Conservation (phyloP, 1,140 invertebrate genomes). For the Meteorus sp. region DNA sequence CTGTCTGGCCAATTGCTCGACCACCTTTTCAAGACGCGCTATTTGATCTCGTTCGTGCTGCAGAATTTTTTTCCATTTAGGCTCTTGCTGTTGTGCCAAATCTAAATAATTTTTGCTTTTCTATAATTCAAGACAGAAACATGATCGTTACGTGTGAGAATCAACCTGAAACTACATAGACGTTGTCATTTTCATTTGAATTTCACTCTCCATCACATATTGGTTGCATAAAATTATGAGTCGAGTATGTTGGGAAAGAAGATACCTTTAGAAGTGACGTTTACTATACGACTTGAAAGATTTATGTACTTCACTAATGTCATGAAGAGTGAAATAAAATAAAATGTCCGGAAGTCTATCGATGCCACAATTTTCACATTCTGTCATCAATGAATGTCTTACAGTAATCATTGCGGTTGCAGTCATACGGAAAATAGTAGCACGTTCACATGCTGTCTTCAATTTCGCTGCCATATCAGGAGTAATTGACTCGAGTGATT, state of each 20-base stretch:
- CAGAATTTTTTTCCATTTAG: constrained; percentile 88
- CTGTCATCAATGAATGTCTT: constrained; percentile 54
- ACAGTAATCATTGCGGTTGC: constrained; percentile 96
- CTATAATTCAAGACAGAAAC: too few relatives aligned
- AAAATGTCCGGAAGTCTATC: too few relatives aligned
- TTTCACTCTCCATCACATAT: too few relatives aligned
- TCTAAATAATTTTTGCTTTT: constrained; percentile 85
- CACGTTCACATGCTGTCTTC: constrained; percentile 85
- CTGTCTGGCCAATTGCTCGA: constrained; percentile 95
- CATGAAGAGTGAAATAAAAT: too few relatives aligned
- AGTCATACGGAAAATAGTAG: constrained; percentile 90
- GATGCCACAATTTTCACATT: constrained; percentile 7
- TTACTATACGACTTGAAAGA: too few relatives aligned
- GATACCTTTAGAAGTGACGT: too few relatives aligned
- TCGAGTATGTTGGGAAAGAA: too few relatives aligned
- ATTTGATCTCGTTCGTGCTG: constrained; percentile 95
- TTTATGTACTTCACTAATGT: too few relatives aligned
- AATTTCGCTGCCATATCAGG: constrained; percentile 63
- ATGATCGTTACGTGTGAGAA: too few relatives aligned
- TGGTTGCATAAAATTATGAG: too few relatives aligned
- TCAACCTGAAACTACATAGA: too few relatives aligned
- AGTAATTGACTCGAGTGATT: constrained; percentile 67
- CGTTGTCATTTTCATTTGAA: too few relatives aligned
- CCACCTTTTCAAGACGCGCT: constrained; percentile 91
- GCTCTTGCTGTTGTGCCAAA: constrained; percentile 81